phyloP scores from a whole-genome alignment of 2,113 vertebrate genomes.

The Raja brachyura region DNA sequence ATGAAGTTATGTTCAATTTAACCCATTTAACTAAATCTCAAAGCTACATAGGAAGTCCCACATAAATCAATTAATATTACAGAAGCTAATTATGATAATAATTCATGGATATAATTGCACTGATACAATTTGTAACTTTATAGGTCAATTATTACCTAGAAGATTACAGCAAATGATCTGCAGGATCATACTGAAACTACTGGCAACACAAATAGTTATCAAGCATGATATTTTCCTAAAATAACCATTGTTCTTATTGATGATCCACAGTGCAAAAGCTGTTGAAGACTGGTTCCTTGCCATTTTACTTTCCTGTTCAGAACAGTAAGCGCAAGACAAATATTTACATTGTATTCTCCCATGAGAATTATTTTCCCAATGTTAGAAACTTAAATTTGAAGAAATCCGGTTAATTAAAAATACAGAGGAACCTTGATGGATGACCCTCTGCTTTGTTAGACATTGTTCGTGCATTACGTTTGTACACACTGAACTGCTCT shows the following conservation, averaged over 20 bases:
- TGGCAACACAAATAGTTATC: background rate
- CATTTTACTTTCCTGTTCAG: background rate
- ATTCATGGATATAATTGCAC: background rate
- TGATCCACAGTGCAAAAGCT: background rate
- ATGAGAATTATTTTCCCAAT: background rate
- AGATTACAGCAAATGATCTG: background rate
- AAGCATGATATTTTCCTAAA: background rate
- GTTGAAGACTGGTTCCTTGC: background rate
- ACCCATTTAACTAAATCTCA: background rate
- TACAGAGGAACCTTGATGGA: background rate
- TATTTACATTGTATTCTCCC: background rate
- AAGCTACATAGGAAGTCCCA: background rate
- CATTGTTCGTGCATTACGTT: background rate
- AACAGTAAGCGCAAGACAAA: background rate
- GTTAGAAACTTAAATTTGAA: background rate
- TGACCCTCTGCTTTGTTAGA: background rate
- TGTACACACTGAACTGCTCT: background rate
- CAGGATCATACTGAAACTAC: background rate
- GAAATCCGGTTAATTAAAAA: background rate
- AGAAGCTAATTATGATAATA: conserved; percentile 2
- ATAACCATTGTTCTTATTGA: background rate
- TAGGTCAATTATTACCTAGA: background rate
- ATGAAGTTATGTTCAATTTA: background rate
- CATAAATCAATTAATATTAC: background rate
- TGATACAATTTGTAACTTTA: conserved; percentile 6